These are phyloP conservation scores for Dolichoris vasculosae DNA, from an alignment of 1,140 invertebrate species.

Conservation along the genomic window DNA sequence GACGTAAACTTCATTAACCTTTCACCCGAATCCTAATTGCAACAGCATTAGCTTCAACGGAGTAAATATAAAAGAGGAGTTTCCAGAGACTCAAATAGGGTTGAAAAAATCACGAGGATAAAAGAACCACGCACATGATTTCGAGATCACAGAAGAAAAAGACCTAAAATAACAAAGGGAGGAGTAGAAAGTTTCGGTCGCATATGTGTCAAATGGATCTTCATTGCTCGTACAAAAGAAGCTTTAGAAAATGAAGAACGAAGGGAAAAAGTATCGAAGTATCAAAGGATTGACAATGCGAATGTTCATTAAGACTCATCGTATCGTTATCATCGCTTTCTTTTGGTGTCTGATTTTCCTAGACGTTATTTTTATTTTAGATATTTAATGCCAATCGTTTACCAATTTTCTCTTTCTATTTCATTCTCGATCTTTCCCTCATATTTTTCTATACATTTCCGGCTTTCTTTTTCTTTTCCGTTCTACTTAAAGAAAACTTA, in stretches of 20 bases:
- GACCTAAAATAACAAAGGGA: not conserved
- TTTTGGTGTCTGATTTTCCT: not conserved
- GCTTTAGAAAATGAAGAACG: not conserved
- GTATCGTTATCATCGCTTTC: not conserved
- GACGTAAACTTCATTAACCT: slow-evolving; percentile 19
- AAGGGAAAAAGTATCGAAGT: not conserved
- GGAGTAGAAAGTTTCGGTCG: not conserved
- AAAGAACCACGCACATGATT: not conserved
- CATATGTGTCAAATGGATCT: not conserved
- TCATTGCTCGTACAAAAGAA: not conserved
- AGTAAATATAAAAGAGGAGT: not conserved
- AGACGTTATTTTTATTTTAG: not conserved
- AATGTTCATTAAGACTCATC: not conserved
- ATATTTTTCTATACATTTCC: too few species aligned
- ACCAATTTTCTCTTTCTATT: not conserved
- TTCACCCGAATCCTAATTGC: slow-evolving; percentile 17
- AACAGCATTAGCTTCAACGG: not conserved
- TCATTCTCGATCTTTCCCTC: not conserved
- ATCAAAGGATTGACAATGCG: not conserved
- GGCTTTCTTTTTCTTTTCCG: not conserved
- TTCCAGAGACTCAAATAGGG: not conserved
- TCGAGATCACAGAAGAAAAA: not conserved
- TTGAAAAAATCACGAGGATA: not conserved
- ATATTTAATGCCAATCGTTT: not conserved
- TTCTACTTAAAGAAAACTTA: not conserved